Evolutionary conservation across 2,113 vertebrate species (phyloP).

Genomic region (Corynorhinus townsendii): DNA sequence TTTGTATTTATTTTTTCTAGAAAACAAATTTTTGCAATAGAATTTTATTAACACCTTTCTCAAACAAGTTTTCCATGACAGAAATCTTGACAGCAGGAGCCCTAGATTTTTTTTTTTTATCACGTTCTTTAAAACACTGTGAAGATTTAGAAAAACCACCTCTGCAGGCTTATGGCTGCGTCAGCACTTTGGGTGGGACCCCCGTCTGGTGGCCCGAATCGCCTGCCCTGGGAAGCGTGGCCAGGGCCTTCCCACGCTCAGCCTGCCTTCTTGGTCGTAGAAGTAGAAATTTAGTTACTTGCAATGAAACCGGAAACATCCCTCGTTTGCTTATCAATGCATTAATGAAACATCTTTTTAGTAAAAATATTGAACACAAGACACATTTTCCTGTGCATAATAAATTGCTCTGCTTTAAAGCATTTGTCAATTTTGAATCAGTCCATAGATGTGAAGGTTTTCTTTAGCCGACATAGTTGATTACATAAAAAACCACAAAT

Average conservation of each 20-base stretch:
- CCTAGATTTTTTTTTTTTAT: slow-evolving; percentile 59
- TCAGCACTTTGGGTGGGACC: slow-evolving; percentile 68
- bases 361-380: slow-evolving; percentile 87
- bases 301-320: slow-evolving; percentile 78
- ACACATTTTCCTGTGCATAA: slow-evolving; percentile 82
- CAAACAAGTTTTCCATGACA: slow-evolving; percentile 80
- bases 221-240: slow-evolving; percentile 58
- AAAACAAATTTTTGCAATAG: slow-evolving; percentile 81
- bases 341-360: slow-evolving; percentile 80
- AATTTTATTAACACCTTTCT: slow-evolving; percentile 79
- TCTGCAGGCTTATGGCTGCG: slow-evolving; percentile 72
- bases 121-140: slow-evolving; percentile 73
- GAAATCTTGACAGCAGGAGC: slow-evolving; percentile 82
- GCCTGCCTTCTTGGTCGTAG: slow-evolving; percentile 56
- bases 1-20: slow-evolving; percentile 77
- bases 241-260: slow-evolving; percentile 57
- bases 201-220: not conserved
- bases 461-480: slow-evolving; percentile 73
- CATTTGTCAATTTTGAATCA: slow-evolving; percentile 79
- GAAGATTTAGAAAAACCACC: slow-evolving; percentile 72
- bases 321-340: slow-evolving; percentile 78
- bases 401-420: slow-evolving; percentile 78
- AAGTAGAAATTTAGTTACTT: slow-evolving; percentile 70
- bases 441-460: slow-evolving; percentile 71
- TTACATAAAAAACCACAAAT: slow-evolving; percentile 82